Evolutionary conservation across 2,797 vertebrate species (phyloP).

Genomic region (Ptychobarbus kaznakovi): DNA sequence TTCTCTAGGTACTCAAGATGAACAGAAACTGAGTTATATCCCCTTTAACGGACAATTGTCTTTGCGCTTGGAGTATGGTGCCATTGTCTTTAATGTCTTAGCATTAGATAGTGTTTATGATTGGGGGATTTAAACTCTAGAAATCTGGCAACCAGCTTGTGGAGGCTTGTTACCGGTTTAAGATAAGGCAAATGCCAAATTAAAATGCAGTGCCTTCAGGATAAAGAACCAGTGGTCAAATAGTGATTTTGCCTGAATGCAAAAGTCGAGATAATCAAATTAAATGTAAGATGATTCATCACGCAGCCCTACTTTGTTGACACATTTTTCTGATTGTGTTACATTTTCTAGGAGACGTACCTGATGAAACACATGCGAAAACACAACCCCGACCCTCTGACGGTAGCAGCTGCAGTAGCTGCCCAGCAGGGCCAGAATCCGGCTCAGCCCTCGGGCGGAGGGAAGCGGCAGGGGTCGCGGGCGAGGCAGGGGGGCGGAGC

Average conservation of each 20-base stretch:
- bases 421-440: slow-evolving; percentile 75
- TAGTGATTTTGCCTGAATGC: background rate
- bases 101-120: no score
- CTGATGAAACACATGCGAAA: slow-evolving; percentile 99
- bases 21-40: background rate
- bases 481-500: slow-evolving; percentile 58
- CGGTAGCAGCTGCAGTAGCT: slow-evolving; percentile 82
- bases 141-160: background rate
- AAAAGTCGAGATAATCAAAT: no score
- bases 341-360: slow-evolving; percentile 86
- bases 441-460: slow-evolving; percentile 52
- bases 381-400: slow-evolving; percentile 93
- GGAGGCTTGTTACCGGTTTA: background rate
- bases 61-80: no score
- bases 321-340: background rate
- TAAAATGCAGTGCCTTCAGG: background rate
- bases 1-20: no score
- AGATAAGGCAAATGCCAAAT: background rate
- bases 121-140: background rate
- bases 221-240: background rate
- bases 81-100: no score
- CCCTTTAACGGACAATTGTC: no score
- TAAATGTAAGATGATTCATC: no score
- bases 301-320: background rate
- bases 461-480: slow-evolving; percentile 64